Evolutionary conservation across 2,113 vertebrate genomes (phyloP), one percentile per base, ranked within the genome.

Genomic region (Mesitornis unicolor): DNA sequence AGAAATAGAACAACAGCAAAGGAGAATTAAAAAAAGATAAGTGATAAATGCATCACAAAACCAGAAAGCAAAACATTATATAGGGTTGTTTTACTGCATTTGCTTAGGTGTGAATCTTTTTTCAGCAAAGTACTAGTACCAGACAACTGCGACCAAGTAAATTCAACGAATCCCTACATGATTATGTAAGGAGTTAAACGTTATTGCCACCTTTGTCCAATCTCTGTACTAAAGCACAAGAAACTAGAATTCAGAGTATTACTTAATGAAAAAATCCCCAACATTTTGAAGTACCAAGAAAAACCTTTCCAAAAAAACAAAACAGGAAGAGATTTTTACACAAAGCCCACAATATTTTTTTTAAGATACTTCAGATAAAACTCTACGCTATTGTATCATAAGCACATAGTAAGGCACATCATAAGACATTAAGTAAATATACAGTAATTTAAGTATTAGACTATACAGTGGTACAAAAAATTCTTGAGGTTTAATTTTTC

Each of bases 361-460:
- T 97, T 91, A 97, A 98, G 97, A 97, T 97, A 98, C 86, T 97
- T 97, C 90, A 98, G 96, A 97, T 90, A 98, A 98, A 96, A 98
- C 81, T 98, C 97, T 98, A 98, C 98, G 91, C 97, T 98, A 97
- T 80, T 90, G 12, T 98, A 97, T 97, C 94, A 98, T 97, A 98
- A 98, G 97, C 97, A 98, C 95, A 97, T 97, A 98, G 97, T 99
- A 99, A 99, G 99, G 99, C 99, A 99, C 98, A 90, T 98, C 98
- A 98, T 97, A 98, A 98, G 96, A 98, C 98, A 98, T 97, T 84
- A 98, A 98, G 97, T 97, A 98, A 98, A 98, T 98, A 98, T 95
- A 98, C 95, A 98, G 96, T 97, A 98, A 98, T 98, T 98, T 98
- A 98, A 97, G 96, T 98, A 98, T 97, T 98, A 98, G 95, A 97